Percentiles rank a stretch among this genome's conserved stretches.
Conservation (phyloP, 2,797 vertebrate genomes). For the Tarsius wallacei region DNA sequence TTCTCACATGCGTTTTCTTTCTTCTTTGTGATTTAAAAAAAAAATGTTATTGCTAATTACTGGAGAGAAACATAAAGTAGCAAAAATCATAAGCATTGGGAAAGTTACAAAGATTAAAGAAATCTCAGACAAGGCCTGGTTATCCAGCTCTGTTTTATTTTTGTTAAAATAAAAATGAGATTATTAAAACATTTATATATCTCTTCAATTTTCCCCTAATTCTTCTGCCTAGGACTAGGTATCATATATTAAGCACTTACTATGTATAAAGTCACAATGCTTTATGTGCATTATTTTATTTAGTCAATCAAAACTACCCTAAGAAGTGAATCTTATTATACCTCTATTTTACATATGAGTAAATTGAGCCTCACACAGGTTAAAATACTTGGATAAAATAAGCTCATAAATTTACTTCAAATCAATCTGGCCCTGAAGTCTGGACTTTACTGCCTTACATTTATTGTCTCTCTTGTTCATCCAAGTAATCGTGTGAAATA, state of each 20-base stretch:
- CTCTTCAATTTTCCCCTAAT: neutral
- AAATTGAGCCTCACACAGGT: neutral
- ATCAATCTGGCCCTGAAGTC: neutral
- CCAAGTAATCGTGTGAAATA: neutral
- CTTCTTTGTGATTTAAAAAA: no score
- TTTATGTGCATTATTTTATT: neutral
- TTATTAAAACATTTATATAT: neutral
- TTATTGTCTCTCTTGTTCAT: neutral
- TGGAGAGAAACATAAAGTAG: neutral
- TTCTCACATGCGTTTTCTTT: neutral
- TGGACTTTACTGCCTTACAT: neutral
- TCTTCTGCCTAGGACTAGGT: neutral
- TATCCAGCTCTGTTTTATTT: neutral
- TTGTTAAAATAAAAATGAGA: conserved; percentile 45
- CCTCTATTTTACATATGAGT: neutral
- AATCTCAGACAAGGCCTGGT: neutral
- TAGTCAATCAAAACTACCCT: neutral
- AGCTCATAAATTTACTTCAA: conserved; percentile 1
- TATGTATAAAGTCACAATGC: neutral
- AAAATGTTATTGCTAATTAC: neutral
- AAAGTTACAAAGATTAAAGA: conserved; percentile 48
- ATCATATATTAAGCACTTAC: neutral
- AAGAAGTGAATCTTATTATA: neutral
- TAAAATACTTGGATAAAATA: neutral
- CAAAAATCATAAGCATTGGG: neutral